A percentile compares a stretch with the other conserved stretches of the same genome.
These are phyloP conservation scores for Dolichomitus sp. DNA, from an alignment of 2,888 invertebrate species.

Conservation along the genomic window DNA sequence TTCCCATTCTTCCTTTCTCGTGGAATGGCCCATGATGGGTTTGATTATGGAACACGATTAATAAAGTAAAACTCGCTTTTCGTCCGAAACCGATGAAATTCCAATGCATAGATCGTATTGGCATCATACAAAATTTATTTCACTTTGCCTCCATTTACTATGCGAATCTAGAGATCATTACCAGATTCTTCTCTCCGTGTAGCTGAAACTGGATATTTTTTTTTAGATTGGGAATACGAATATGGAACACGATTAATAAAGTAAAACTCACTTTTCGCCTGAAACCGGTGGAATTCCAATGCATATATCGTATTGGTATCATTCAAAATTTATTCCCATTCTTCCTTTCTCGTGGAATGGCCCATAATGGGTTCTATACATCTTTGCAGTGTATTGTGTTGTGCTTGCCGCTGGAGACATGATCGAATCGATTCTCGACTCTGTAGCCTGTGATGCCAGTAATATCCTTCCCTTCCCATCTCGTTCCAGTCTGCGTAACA, in stretches of 20 bases:
- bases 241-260: too few species aligned
- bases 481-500: conserved; percentile 59
- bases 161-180: too few species aligned
- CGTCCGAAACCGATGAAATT: too few species aligned
- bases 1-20: not conserved
- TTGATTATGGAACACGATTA: not conserved
- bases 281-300: too few species aligned
- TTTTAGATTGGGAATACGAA: too few species aligned
- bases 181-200: too few species aligned
- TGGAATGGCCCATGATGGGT: not conserved
- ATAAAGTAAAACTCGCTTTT: too few species aligned
- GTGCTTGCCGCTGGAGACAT: not conserved
- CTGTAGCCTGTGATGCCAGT: conserved; percentile 31
- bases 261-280: too few species aligned
- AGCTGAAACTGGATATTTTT: too few species aligned
- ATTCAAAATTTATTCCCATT: not conserved
- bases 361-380: not conserved
- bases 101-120: too few species aligned
- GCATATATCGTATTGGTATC: not conserved
- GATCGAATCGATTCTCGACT: conserved; percentile 22
- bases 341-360: not conserved
- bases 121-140: too few species aligned
- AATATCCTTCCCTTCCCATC: conserved; percentile 45
- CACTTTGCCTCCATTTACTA: too few species aligned
- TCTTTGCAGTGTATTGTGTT: not conserved